Base-by-base conservation (phyloP, 2,113 vertebrate genomes). In the Chauna torquata region DNA sequence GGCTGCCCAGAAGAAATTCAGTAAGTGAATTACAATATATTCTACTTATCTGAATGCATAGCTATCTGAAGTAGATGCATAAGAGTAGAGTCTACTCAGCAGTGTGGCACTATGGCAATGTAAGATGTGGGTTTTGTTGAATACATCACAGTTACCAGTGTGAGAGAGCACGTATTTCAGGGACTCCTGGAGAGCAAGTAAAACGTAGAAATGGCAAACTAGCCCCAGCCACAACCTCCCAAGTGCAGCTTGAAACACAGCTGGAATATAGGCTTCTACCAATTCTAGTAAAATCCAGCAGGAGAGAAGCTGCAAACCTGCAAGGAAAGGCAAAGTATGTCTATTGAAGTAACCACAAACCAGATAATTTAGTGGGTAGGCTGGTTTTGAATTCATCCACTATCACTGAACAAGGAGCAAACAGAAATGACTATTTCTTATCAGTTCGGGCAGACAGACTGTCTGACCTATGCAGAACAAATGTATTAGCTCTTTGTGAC, bases 1-100 rank as follows among this genome's bases (percentile, higher is more conserved):
- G 30, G 16, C 3, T 86, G 10, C 14, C 9, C 2, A 14, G 58
- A 61, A 80, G 52, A 75, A 92, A 69, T n/a, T 25, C 47, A 59
- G 1, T 3, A 34, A 32, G 44, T 42, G 4, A 28, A 66, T 44
- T 27, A 65, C 11, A 28, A 66, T 8, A 61, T 5, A 38, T 12
- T 12, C 2, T 64, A 61, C 34, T 86, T 47, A 4, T 34, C 44
- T 52, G 65, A 64, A 28, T 0, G 1, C 1, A 2, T 12, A 15
- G 11, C 76, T 49, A 16, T 58, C 30, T 61, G 45, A 55, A 50
- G 36, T 12, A 38, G 68, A 18, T 23, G 54, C 28, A 36, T 5
- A 11, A 25, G 18, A 36, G 72, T 45, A 40, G 65, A 54, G 36
- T 13, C 34, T 45, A 8, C 36, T 42, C 45, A 84, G 1, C 11